Percentiles rank a stretch among this genome's conserved stretches.
Evolutionary conservation across 2,888 invertebrate species (phyloP).

Genomic region (Thera obeliscata): DNA sequence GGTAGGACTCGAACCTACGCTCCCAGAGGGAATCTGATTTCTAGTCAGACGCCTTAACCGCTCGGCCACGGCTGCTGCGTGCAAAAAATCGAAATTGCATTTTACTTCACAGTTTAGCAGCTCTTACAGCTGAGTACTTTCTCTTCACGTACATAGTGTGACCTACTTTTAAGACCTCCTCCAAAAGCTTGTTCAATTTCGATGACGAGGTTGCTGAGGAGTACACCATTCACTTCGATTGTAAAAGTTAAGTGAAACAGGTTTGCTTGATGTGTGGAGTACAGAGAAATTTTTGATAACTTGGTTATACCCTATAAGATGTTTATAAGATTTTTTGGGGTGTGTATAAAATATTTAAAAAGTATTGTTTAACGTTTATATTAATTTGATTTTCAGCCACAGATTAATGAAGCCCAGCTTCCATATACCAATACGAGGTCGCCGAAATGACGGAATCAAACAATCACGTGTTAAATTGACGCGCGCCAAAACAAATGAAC

Average conservation of each 20-base stretch:
- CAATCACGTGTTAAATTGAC: conserved; percentile 37
- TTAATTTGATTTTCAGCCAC: conserved; percentile 16
- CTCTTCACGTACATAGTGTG: neutral
- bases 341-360: too few species aligned
- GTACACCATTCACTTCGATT: conserved; percentile 9
- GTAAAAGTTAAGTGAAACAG: neutral
- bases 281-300: too few species aligned
- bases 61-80: conserved; percentile 90
- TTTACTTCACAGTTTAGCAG: neutral
- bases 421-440: conserved; percentile 32
- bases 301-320: too few species aligned
- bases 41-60: conserved; percentile 95
- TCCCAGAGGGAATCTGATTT: conserved; percentile 95
- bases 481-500: conserved; percentile 43
- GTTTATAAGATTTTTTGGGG: too few species aligned
- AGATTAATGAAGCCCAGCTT: conserved; percentile 27
- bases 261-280: neutral
- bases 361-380: neutral
- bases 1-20: conserved; percentile 95
- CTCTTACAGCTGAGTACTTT: conserved; percentile 2
- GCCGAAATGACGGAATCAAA: conserved; percentile 35
- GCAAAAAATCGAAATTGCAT: neutral
- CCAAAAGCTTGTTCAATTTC: conserved; percentile 7
- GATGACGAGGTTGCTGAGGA: neutral
- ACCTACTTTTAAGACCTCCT: conserved; percentile 2